Conservation (phyloP, 1,140 invertebrate genomes). For the Micrasema longulum region DNA sequence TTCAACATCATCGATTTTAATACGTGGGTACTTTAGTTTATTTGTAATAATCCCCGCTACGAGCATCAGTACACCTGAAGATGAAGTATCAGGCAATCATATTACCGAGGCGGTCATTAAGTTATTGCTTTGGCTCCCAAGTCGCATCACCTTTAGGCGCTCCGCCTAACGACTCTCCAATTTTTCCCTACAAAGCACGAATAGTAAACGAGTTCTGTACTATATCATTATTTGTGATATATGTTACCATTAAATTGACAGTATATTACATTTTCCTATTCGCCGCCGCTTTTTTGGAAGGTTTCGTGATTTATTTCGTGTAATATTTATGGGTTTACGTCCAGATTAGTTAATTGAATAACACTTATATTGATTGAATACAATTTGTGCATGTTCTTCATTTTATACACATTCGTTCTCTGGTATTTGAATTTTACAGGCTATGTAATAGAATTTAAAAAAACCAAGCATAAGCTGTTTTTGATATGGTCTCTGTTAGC, state of each 20-base stretch:
- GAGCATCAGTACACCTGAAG: slow-evolving; percentile 10
- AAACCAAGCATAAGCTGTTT: too few species aligned
- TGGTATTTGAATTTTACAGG: slow-evolving; percentile 15
- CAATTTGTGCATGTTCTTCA: slow-evolving; percentile 11
- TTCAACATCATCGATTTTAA: too few species aligned
- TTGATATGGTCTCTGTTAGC: too few species aligned
- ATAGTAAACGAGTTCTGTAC: slow-evolving; percentile 29
- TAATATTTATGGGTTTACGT: slow-evolving; percentile 29
- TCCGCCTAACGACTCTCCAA: slow-evolving; percentile 37
- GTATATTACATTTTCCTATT: slow-evolving; percentile 37
- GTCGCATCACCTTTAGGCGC: slow-evolving; percentile 34
- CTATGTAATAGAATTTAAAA: not conserved
- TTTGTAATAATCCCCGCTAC: slow-evolving; percentile 4
- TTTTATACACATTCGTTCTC: slow-evolving; percentile 15
- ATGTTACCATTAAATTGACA: slow-evolving; percentile 46
- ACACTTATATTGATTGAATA: slow-evolving; percentile 40
- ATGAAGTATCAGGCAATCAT: slow-evolving; percentile 42
- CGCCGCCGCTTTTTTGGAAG: slow-evolving; percentile 12
- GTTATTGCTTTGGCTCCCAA: slow-evolving; percentile 38
- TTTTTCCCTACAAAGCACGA: slow-evolving; percentile 40
- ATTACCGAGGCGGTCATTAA: slow-evolving; percentile 37
- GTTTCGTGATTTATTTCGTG: slow-evolving; percentile 31
- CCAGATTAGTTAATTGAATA: slow-evolving; percentile 38
- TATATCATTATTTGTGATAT: slow-evolving; percentile 46
- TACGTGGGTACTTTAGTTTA: not conserved